Percentiles rank a stretch among this genome's conserved stretches.
Evolutionary conservation across 2,113 vertebrate species (phyloP).

Genomic region (Pangasianodon hypophthalmus): DNA sequence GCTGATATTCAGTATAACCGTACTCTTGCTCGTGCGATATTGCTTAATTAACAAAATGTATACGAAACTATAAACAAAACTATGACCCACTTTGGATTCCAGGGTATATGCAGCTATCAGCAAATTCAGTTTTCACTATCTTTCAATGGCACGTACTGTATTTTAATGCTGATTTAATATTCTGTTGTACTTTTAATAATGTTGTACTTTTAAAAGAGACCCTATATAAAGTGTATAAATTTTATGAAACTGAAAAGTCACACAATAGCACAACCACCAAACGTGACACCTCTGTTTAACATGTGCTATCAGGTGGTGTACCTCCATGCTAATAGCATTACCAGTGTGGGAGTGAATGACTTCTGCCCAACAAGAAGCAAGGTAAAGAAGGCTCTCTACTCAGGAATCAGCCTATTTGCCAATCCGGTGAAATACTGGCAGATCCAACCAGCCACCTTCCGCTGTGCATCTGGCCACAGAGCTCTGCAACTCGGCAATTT

Average conservation of each 20-base stretch:
- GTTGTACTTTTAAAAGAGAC: not conserved
- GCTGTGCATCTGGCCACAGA: conserved; percentile 85
- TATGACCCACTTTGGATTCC: not conserved
- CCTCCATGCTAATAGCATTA: conserved; percentile 91
- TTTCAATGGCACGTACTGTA: not conserved
- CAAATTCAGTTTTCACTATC: not conserved
- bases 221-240: not conserved
- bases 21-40: not conserved
- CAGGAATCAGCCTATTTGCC: conserved; percentile 91
- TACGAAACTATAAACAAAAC: not conserved
- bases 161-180: not conserved
- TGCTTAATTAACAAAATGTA: not conserved
- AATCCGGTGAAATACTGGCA: conserved; percentile 95
- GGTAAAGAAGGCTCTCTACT: conserved; percentile 86
- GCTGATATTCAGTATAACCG: not conserved
- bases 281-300: not conserved
- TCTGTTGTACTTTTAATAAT: not conserved
- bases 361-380: conserved; percentile 82
- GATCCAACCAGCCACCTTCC: conserved; percentile 89
- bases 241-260: not conserved
- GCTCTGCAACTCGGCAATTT: conserved; percentile 92
- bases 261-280: not conserved
- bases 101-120: not conserved
- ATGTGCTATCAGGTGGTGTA: conserved; percentile 82
- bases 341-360: conserved; percentile 87